Percentiles rank a stretch among this genome's conserved stretches.
Conservation (phyloP, 2,113 vertebrate genomes). For the Cebus imitator region DNA sequence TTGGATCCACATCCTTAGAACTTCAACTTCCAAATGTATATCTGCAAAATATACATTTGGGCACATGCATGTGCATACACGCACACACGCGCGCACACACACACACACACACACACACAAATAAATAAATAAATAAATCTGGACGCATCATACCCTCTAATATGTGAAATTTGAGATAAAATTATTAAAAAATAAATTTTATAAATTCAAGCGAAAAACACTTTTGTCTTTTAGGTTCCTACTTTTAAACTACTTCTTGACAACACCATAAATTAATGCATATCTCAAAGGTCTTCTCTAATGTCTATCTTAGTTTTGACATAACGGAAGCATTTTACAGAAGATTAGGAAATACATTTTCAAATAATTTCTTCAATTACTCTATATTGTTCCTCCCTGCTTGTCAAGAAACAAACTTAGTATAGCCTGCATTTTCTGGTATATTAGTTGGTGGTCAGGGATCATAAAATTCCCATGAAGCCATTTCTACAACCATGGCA, state of each 20-base stretch:
- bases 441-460: background rate
- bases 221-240: background rate
- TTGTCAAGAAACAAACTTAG: conserved; percentile 41
- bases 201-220: background rate
- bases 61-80: fast-evolving
- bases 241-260: background rate
- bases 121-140: background rate
- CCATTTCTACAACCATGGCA: conserved; percentile 49
- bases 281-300: background rate
- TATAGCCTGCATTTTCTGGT: conserved; percentile 28
- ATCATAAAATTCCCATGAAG: conserved; percentile 55
- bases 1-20: background rate
- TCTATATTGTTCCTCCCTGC: background rate
- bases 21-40: background rate
- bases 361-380: background rate
- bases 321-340: background rate
- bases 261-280: background rate
- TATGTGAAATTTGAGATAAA: background rate
- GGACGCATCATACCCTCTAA: background rate
- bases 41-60: background rate
- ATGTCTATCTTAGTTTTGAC: background rate
- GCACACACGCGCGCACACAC: too few relatives aligned
- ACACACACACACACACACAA: background rate
- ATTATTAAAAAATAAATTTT: background rate
- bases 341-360: conserved; percentile 3